phyloP scores from a whole-genome alignment of 2,797 vertebrate species.

The Etheostoma nigrum region DNA sequence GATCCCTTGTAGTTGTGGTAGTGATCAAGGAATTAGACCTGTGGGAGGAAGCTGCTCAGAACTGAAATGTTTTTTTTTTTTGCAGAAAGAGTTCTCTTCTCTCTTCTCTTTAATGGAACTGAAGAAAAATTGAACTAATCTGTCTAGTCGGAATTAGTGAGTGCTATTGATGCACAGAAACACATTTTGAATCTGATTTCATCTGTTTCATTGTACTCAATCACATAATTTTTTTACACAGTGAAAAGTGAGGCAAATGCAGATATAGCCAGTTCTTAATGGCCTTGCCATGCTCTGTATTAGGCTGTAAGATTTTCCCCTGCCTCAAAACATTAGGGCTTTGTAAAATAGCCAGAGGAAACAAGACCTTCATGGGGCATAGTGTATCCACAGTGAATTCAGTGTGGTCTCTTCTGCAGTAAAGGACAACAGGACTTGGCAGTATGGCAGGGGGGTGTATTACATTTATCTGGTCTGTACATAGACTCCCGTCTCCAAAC shows the following conservation, averaged over 20 bases:
- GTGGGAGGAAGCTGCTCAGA: conserved; percentile 22
- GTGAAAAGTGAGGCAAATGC: conserved; percentile 16
- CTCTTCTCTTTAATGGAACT: conserved; percentile 1
- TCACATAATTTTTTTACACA: conserved; percentile 1
- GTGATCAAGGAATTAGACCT: conserved; percentile 37
- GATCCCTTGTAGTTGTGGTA: conserved; percentile 7
- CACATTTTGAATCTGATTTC: background rate
- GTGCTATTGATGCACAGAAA: conserved; percentile 5
- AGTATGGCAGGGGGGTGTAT: conserved; percentile 30
- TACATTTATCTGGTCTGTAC: conserved; percentile 53
- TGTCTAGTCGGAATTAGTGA: conserved; percentile 1
- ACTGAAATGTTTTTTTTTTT: background rate
- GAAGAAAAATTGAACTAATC: conserved; percentile 25
- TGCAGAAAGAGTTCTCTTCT: conserved; percentile 1
- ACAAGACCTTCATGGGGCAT: conserved; percentile 41
- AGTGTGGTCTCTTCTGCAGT: conserved; percentile 71
- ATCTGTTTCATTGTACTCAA: background rate
- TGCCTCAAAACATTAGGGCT: conserved; percentile 51
- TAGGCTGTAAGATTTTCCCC: conserved; percentile 31
- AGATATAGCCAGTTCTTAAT: conserved; percentile 12
- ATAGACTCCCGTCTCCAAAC: conserved; percentile 45
- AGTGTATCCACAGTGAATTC: conserved; percentile 36
- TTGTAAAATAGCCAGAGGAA: conserved; percentile 59
- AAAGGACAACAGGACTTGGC: conserved; percentile 60
- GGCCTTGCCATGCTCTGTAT: conserved; percentile 29